phyloP scores from a whole-genome alignment of 2,797 vertebrate species.

The Cygnus olor region DNA sequence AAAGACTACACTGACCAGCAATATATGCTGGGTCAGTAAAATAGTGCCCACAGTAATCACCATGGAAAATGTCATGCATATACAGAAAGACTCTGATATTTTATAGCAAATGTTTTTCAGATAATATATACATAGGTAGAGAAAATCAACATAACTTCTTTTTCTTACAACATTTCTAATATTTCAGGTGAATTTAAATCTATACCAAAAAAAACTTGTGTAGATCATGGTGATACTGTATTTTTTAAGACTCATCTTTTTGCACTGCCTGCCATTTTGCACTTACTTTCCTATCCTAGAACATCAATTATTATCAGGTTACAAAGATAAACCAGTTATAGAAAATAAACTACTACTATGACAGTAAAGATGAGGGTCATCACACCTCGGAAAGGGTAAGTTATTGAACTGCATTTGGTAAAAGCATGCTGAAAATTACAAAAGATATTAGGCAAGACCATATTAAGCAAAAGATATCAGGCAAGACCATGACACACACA shows the following conservation, averaged over 20 bases:
- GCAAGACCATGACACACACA: no score
- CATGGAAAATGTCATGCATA: not conserved
- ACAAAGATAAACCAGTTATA: conserved; percentile 64
- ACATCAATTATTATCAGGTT: conserved; percentile 72
- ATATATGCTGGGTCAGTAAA: not conserved
- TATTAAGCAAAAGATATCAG: not conserved
- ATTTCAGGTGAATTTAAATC: not conserved
- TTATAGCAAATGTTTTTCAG: not conserved
- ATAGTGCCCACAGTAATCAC: not conserved
- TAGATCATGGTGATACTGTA: not conserved
- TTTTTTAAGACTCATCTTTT: not conserved
- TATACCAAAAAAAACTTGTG: not conserved
- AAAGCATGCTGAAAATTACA: not conserved
- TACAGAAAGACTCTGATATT: not conserved
- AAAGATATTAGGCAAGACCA: not conserved
- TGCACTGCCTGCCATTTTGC: conserved; percentile 13
- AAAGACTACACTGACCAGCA: not conserved
- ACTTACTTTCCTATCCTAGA: conserved; percentile 29
- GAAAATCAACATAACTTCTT: not conserved
- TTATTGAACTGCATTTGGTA: conserved; percentile 14
- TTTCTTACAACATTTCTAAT: not conserved
- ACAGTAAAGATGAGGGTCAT: not conserved
- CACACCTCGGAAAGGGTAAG: not conserved
- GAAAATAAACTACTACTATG: conserved; percentile 18
- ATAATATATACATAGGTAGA: accelerated